These are phyloP conservation scores for Drosophila varians DNA, from an alignment of 1,140 invertebrate genomes.

Conservation along the genomic window DNA sequence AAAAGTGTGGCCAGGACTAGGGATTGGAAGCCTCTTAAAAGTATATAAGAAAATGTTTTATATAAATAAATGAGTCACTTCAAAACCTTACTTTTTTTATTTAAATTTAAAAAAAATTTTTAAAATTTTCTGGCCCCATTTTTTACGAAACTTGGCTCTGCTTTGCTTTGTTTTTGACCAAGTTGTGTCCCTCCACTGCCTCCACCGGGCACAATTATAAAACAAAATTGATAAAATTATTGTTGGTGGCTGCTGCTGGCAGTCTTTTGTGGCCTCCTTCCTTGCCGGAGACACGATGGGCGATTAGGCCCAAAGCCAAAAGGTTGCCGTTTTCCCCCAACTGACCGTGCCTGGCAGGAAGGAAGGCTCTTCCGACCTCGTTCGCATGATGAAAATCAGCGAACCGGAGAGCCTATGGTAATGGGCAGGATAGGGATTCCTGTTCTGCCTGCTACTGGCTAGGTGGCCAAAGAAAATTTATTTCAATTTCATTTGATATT, in stretches of 20 bases:
- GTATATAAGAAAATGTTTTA: too few relatives aligned
- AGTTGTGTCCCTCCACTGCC: slow-evolving; percentile 37
- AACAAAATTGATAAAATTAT: slow-evolving; percentile 82
- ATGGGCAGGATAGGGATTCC: slow-evolving; percentile 5
- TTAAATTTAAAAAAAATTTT: background rate
- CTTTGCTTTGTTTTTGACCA: slow-evolving; percentile 17
- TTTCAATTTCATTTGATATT: slow-evolving; percentile 84
- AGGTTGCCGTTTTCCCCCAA: slow-evolving; percentile 40
- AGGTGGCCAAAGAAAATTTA: slow-evolving; percentile 79
- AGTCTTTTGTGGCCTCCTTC: background rate
- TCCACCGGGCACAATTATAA: slow-evolving; percentile 80
- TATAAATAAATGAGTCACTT: too few relatives aligned
- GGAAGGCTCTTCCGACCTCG: slow-evolving; percentile 28
- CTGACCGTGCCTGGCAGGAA: slow-evolving; percentile 36
- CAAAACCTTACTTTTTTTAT: too few relatives aligned
- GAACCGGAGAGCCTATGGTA: slow-evolving; percentile 34
- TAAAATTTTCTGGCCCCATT: background rate
- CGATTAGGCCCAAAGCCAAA: slow-evolving; percentile 70
- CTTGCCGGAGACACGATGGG: slow-evolving; percentile 55
- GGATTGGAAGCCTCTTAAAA: too few relatives aligned
- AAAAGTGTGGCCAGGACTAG: slow-evolving; percentile 51
- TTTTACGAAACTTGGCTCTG: slow-evolving; percentile 13
- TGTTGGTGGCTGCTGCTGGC: slow-evolving; percentile 37
- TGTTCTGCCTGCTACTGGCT: slow-evolving; percentile 5
- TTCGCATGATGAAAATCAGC: slow-evolving; percentile 80